Conservation (phyloP, 37 sponge, comb jelly and placozoan species). For the Eunapius fragilis region DNA sequence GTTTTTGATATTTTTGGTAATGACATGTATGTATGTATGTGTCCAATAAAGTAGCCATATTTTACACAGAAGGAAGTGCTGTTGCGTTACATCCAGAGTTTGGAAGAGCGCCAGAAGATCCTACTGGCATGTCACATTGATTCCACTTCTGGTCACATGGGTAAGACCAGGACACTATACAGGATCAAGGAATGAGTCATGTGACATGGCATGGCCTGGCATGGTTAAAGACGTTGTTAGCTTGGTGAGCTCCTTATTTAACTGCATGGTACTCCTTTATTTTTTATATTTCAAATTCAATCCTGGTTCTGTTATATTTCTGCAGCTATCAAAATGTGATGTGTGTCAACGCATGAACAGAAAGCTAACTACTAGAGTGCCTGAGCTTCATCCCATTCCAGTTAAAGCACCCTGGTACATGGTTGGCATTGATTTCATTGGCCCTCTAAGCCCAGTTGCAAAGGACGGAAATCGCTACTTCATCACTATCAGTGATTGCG, state of each 20-base stretch:
- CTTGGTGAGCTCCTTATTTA: no score
- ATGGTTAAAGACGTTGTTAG: constrained; percentile 20
- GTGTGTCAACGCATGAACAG: constrained; percentile 62
- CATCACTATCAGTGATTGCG: constrained; percentile 71
- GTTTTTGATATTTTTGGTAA: no score
- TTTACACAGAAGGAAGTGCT: constrained; percentile 14
- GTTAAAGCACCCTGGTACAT: constrained; percentile 61
- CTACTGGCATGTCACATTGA: constrained; percentile 52
- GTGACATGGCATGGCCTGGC: constrained; percentile 37
- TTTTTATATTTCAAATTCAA: no score
- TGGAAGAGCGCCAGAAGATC: constrained; percentile 27
- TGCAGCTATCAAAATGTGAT: constrained; percentile 58
- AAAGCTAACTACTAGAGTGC: constrained; percentile 46
- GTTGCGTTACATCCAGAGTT: constrained; percentile 12
- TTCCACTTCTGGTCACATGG: constrained; percentile 60
- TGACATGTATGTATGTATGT: no score
- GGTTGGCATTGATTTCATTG: constrained; percentile 76
- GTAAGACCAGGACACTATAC: constrained; percentile 14
- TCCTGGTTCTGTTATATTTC: neutral
- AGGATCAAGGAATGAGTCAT: constrained; percentile 46
- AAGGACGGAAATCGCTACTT: constrained; percentile 43
- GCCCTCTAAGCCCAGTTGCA: constrained; percentile 32
- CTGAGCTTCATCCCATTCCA: constrained; percentile 58
- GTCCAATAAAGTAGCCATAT: no score
- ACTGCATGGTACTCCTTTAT: no score